Percentiles rank a stretch among this genome's conserved stretches.
Evolutionary conservation across 2,113 vertebrate genomes (phyloP).

Genomic region (human): GRCh38 chr3:190259501-190260000

Average conservation of each 20-base stretch:
- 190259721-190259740: background rate
- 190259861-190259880: background rate
- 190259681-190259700: background rate
- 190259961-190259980: background rate
- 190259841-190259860: too few relatives aligned
- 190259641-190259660: background rate
- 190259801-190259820: too few relatives aligned
- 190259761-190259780: too few relatives aligned
- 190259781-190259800: too few relatives aligned
- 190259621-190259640: background rate
- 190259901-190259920: background rate
- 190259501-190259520: background rate
- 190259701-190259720: background rate
- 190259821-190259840: too few relatives aligned
- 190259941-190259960: background rate
- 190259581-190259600: background rate
- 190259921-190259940: background rate
- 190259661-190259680: background rate
- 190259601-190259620: background rate
- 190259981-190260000: background rate
- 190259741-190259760: background rate
- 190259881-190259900: background rate
- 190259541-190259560: background rate
- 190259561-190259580: background rate
- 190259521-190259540: background rate